phyloP scores from a whole-genome alignment of 2,888 invertebrate genomes.

The Teleogryllus oceanicus region DNA sequence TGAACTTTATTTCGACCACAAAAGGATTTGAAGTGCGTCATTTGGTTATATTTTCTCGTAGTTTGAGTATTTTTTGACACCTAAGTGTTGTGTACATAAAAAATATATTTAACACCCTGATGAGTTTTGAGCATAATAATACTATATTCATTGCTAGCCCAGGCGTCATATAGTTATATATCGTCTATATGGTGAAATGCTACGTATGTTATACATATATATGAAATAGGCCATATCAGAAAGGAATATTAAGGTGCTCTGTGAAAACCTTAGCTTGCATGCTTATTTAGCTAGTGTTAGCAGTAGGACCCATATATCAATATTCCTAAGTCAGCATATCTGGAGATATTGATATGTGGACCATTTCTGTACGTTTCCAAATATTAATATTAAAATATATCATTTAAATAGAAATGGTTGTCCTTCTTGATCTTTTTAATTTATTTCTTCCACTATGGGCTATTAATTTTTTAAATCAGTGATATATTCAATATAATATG shows the following conservation, averaged over 20 bases:
- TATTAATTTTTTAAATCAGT: neutral
- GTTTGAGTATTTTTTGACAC: neutral
- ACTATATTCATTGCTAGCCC: neutral
- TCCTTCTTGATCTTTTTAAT: neutral
- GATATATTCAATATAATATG: neutral
- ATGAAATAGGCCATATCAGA: neutral
- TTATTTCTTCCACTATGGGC: constrained; percentile 7
- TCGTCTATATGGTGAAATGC: constrained; percentile 6
- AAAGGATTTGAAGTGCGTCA: constrained; percentile 18
- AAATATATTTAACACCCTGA: neutral
- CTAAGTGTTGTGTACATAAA: neutral
- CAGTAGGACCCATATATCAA: constrained; percentile 11
- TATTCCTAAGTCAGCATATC: neutral
- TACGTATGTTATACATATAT: neutral
- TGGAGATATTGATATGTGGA: constrained; percentile 1
- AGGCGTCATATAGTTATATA: constrained; percentile 18
- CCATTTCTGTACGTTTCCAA: neutral
- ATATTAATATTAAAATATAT: constrained; percentile 18
- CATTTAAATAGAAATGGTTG: constrained; percentile 12
- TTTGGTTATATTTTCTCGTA: constrained; percentile 7
- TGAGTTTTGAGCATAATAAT: constrained; percentile 3
- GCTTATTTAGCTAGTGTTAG: constrained; percentile 1
- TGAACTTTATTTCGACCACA: neutral
- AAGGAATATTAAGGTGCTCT: constrained; percentile 3
- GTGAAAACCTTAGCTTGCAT: constrained; percentile 10